Evolutionary conservation across 2,888 invertebrate genomes (phyloP).

Genomic region (Drosophila infuscata): DNA sequence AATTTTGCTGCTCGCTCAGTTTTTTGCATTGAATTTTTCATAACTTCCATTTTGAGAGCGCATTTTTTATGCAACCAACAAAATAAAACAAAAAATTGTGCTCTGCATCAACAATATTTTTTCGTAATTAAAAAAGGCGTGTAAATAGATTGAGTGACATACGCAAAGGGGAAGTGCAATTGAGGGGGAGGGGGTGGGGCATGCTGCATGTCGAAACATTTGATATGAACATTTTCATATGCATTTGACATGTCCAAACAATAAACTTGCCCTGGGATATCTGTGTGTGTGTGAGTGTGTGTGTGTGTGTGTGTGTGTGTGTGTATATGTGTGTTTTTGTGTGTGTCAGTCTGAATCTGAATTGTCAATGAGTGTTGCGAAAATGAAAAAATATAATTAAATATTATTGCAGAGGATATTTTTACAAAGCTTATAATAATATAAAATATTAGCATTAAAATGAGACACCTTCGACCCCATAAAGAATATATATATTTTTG

Average conservation of each 20-base stretch:
- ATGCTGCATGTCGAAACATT: slow-evolving; percentile 30
- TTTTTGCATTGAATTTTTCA: slow-evolving; percentile 59
- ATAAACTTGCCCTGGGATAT: slow-evolving; percentile 21
- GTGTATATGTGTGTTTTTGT: background rate
- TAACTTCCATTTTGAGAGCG: slow-evolving; percentile 8
- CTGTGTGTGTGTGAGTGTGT: background rate
- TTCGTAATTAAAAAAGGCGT: slow-evolving; percentile 58
- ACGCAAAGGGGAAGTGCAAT: background rate
- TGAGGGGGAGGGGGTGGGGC: accelerated
- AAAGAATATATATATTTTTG: background rate
- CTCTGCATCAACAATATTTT: slow-evolving; percentile 34
- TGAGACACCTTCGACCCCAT: background rate
- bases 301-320: background rate
- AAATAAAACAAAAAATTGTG: slow-evolving; percentile 4
- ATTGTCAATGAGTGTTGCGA: slow-evolving; percentile 10
- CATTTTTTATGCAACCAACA: slow-evolving; percentile 7
- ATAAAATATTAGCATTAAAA: background rate
- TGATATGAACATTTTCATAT: slow-evolving; percentile 56
- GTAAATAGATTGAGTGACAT: slow-evolving; percentile 53
- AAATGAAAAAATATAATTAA: background rate
- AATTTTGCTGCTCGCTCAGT: slow-evolving; percentile 4
- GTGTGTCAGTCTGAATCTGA: background rate
- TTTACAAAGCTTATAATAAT: background rate
- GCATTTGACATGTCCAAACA: slow-evolving; percentile 57
- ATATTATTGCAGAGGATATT: background rate